Evolutionary conservation across 2,888 invertebrate genomes (phyloP).

Genomic region (Prostheceraeus crozeri): DNA sequence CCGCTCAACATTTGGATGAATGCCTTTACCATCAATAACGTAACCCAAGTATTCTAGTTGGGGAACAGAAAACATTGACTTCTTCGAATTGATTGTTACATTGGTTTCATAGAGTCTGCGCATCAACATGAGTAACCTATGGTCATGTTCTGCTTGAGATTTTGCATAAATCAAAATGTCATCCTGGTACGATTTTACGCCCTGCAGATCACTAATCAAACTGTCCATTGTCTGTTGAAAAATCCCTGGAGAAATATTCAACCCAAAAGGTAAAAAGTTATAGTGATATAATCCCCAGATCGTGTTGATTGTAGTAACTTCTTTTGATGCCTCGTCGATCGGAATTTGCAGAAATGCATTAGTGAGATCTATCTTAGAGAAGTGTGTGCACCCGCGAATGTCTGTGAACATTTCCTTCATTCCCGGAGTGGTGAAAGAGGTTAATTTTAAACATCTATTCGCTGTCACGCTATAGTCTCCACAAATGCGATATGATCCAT

Average conservation of each 20-base stretch:
- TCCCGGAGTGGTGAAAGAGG: conserved; percentile 9
- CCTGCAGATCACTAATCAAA: neutral
- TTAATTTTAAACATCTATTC: conserved; percentile 12
- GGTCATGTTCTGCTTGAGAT: neutral
- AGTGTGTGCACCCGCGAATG: neutral
- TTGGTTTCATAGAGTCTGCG: neutral
- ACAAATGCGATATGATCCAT: neutral
- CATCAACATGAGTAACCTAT: neutral
- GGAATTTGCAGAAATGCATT: conserved; percentile 15
- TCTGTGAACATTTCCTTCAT: conserved; percentile 16
- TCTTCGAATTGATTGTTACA: conserved; percentile 6
- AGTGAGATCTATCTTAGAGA: conserved; percentile 15
- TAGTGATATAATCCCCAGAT: too few species aligned
- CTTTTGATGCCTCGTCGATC: neutral
- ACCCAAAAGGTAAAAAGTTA: too few species aligned
- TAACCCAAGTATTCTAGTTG: neutral
- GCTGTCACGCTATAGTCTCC: conserved; percentile 10
- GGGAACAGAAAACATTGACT: neutral
- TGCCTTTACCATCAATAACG: neutral
- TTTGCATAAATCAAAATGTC: conserved; percentile 14
- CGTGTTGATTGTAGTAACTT: neutral
- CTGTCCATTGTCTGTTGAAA: neutral
- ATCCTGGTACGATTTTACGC: conserved; percentile 17
- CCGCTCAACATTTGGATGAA: neutral
- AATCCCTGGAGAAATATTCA: neutral